Evolutionary conservation across 2,113 vertebrate genomes (phyloP).

Genomic region (Murina feae): DNA sequence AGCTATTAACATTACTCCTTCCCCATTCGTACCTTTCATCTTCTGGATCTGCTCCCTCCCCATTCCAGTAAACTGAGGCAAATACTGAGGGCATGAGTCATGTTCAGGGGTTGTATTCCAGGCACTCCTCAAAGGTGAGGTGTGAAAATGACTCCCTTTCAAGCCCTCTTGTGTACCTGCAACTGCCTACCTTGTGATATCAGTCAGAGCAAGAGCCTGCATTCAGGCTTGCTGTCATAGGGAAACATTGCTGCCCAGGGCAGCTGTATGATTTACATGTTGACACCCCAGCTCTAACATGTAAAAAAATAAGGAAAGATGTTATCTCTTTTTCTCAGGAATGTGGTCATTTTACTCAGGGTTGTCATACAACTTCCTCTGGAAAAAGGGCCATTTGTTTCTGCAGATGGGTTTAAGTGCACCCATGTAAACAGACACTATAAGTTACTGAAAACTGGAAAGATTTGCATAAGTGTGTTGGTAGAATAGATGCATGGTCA

Average conservation of each 20-base stretch:
- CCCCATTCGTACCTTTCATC: background rate
- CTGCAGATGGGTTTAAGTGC: background rate
- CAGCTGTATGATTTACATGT: background rate
- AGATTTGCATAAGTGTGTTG: background rate
- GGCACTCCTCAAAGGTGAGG: background rate
- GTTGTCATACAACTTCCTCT: background rate
- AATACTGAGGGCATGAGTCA: background rate
- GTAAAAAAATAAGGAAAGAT: background rate
- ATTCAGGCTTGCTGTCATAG: background rate
- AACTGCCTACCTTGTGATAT: background rate
- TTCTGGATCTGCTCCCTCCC: background rate
- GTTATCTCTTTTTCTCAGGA: background rate
- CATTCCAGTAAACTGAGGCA: background rate
- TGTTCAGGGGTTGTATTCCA: background rate
- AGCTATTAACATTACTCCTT: background rate
- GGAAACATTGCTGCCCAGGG: background rate
- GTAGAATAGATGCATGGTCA: conserved; percentile 33
- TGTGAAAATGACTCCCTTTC: background rate
- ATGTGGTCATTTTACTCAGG: background rate
- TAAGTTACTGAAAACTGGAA: background rate
- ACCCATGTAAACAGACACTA: background rate
- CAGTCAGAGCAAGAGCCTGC: background rate
- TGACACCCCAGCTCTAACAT: background rate
- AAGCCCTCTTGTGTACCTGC: background rate
- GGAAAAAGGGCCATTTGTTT: background rate